A percentile compares a stretch with the other conserved stretches of the same genome.
phyloP scores from a whole-genome alignment of 2,888 invertebrate genomes.

The Melinaea menophilus region DNA sequence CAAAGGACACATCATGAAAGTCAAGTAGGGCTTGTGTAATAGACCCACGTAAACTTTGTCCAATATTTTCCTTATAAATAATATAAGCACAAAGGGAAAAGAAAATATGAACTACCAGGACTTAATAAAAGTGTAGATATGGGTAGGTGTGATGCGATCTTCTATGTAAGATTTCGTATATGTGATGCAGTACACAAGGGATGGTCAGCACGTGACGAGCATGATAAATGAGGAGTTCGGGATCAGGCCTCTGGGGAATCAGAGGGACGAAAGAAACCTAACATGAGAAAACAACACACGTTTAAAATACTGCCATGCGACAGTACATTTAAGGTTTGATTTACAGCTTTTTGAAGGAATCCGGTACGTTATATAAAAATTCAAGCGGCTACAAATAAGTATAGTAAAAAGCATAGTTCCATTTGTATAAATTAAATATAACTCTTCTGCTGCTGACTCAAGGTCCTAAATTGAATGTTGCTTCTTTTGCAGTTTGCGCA shows the following conservation, averaged over 20 bases:
- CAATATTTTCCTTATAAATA: constrained; percentile 30
- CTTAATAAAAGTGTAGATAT: constrained; percentile 37
- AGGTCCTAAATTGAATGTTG: constrained; percentile 40
- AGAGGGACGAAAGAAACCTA: constrained; percentile 56
- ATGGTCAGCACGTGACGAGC: constrained; percentile 76
- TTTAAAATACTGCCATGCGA: constrained; percentile 42
- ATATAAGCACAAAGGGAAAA: constrained; percentile 24
- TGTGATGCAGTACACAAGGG: constrained; percentile 66
- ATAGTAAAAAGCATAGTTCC: constrained; percentile 61
- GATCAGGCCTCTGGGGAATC: constrained; percentile 73
- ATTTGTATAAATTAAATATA: constrained; percentile 39
- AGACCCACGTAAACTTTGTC: constrained; percentile 27
- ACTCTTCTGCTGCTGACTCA: constrained; percentile 36
- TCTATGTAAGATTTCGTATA: constrained; percentile 46
- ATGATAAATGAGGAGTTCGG: constrained; percentile 74
- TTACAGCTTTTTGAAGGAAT: constrained; percentile 29
- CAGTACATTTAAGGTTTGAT: constrained; percentile 34
- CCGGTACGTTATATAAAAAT: constrained; percentile 53
- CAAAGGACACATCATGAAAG: constrained; percentile 18
- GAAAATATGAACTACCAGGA: constrained; percentile 30
- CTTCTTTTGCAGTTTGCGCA: constrained; percentile 35
- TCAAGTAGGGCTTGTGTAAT: constrained; percentile 21
- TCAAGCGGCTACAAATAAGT: constrained; percentile 63
- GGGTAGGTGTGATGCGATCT: constrained; percentile 34
- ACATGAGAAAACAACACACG: constrained; percentile 39